A percentile compares a stretch with the other conserved stretches of the same genome.
Evolutionary conservation across 2,113 vertebrate genomes (phyloP).

Genomic region (Ancistrus triradiatus): DNA sequence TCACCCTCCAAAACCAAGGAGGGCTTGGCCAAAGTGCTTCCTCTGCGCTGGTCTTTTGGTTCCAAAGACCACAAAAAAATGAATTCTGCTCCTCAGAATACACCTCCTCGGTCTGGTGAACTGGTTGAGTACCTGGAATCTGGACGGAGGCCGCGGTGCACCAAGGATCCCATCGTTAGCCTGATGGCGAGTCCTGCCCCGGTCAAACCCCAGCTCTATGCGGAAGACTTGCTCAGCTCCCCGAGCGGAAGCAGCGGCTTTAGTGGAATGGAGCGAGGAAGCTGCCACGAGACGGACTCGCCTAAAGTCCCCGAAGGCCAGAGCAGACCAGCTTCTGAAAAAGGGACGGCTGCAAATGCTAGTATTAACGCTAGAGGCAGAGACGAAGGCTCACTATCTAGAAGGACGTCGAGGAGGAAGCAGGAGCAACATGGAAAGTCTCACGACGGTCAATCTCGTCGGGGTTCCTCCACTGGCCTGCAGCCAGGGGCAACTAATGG

Average conservation of each 20-base stretch:
- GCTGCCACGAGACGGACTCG: constrained; percentile 43
- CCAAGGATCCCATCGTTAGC: constrained; percentile 75
- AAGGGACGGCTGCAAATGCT: constrained; percentile 34
- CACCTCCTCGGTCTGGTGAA: constrained; percentile 58
- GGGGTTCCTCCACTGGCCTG: constrained; percentile 35
- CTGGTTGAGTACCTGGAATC: constrained; percentile 87
- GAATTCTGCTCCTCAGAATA: background rate
- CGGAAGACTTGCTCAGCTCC: constrained; percentile 46
- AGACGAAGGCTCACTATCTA: constrained; percentile 59
- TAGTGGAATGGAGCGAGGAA: constrained; percentile 32
- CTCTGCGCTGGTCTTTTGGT: constrained; percentile 79
- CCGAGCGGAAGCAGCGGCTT: constrained; percentile 56
- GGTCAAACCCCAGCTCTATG: constrained; percentile 40
- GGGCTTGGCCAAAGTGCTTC: constrained; percentile 64
- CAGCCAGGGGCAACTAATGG: constrained; percentile 47
- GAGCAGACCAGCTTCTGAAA: constrained; percentile 51
- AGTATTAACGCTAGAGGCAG: constrained; percentile 18
- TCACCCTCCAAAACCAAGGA: constrained; percentile 63
- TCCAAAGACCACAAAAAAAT: constrained; percentile 64
- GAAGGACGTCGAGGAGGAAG: constrained; percentile 61
- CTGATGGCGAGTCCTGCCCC: constrained; percentile 61
- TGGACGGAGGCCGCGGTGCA: constrained; percentile 78
- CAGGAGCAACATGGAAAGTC: constrained; percentile 56
- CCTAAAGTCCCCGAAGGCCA: constrained; percentile 55
- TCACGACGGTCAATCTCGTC: constrained; percentile 55